Evolutionary conservation across 1,140 invertebrate species (phyloP).

Genomic region (Oedothorax gibbosus): DNA sequence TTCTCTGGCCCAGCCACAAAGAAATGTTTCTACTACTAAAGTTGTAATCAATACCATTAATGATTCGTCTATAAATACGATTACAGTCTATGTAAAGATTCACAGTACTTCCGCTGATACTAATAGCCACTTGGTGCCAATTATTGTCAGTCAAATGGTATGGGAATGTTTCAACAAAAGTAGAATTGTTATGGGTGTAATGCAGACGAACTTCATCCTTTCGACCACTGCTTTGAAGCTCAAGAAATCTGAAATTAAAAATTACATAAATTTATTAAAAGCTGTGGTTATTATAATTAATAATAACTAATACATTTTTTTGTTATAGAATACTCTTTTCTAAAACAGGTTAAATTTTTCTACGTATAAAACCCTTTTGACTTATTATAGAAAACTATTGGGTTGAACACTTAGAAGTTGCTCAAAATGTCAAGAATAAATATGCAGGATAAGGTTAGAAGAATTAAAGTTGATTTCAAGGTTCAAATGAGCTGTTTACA

Average conservation of each 20-base stretch:
- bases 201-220: slow-evolving; percentile 79
- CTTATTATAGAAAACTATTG: too few species aligned
- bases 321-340: too few species aligned
- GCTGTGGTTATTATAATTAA: neutral
- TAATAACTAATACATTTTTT: too few species aligned
- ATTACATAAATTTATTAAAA: neutral
- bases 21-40: slow-evolving; percentile 75
- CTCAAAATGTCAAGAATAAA: too few species aligned
- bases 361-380: too few species aligned
- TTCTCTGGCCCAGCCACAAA: slow-evolving; percentile 88
- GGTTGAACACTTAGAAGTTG: too few species aligned
- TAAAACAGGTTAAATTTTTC: too few species aligned
- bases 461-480: too few species aligned
- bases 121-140: slow-evolving; percentile 87
- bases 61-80: slow-evolving; percentile 81
- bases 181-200: slow-evolving; percentile 74
- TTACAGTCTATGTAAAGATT: slow-evolving; percentile 88
- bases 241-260: slow-evolving; percentile 78
- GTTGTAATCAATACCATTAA: slow-evolving; percentile 79
- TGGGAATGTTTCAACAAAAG: slow-evolving; percentile 86
- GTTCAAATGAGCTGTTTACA: too few species aligned
- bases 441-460: too few species aligned
- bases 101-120: slow-evolving; percentile 83
- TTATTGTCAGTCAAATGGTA: slow-evolving; percentile 84
- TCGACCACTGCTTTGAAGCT: slow-evolving; percentile 89